These are phyloP conservation scores for Cirrhinus mrigala DNA, from an alignment of 2,797 vertebrate genomes.

Conservation along the genomic window DNA sequence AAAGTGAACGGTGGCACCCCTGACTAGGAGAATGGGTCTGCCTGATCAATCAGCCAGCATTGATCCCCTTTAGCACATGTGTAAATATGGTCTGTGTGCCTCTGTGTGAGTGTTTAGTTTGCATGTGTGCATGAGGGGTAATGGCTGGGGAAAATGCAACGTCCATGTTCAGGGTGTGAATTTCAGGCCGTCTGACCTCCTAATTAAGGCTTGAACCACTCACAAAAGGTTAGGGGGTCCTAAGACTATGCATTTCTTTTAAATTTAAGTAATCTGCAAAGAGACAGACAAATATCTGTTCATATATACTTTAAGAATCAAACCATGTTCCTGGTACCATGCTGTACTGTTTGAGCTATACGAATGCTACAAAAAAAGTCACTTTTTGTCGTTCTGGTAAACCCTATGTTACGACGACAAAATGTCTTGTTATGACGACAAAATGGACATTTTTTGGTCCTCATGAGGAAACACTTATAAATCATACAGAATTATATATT, in stretches of 20 bases:
- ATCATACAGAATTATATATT: too few relatives aligned
- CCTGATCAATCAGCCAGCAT: slow-evolving; percentile 63
- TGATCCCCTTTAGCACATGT: slow-evolving; percentile 63
- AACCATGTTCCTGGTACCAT: not conserved
- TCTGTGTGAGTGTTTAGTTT: slow-evolving; percentile 49
- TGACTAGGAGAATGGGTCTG: slow-evolving; percentile 58
- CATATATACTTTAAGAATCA: not conserved
- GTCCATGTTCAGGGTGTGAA: not conserved
- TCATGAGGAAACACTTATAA: too few relatives aligned
- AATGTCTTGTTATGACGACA: too few relatives aligned
- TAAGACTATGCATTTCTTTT: not conserved
- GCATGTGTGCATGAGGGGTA: not conserved
- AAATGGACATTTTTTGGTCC: too few relatives aligned
- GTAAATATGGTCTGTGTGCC: slow-evolving; percentile 62
- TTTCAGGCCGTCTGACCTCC: not conserved
- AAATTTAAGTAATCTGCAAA: not conserved
- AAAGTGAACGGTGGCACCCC: slow-evolving; percentile 58
- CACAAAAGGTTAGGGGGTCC: not conserved
- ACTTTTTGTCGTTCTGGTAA: not conserved
- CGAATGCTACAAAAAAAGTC: not conserved
- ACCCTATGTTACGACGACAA: too few relatives aligned
- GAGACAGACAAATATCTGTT: not conserved
- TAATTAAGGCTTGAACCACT: slow-evolving; percentile 27
- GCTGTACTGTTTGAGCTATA: not conserved
- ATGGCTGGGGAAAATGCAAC: not conserved